Percentiles rank a stretch among this genome's conserved stretches.
phyloP scores from a whole-genome alignment of 2,797 vertebrate species.

The Thunnus albacares region DNA sequence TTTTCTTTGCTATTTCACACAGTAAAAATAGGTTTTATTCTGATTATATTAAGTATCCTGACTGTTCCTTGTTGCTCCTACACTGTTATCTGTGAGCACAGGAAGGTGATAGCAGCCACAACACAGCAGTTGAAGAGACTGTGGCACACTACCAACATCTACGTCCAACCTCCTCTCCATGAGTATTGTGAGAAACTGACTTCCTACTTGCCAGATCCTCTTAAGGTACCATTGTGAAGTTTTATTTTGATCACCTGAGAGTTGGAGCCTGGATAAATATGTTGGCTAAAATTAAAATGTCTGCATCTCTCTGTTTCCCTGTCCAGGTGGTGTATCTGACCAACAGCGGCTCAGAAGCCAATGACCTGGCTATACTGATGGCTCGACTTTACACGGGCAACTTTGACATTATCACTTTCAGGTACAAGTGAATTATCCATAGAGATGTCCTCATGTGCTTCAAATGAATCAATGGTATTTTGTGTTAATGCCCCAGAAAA shows the following conservation, averaged over 20 bases:
- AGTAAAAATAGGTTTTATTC: not conserved
- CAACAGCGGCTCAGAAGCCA: constrained; percentile 97
- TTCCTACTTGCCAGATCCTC: constrained; percentile 90
- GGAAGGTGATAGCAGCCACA: constrained; percentile 89
- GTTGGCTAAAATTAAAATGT: constrained; percentile 5
- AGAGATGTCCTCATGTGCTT: too few relatives aligned
- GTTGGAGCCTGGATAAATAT: not conserved
- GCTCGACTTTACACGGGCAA: constrained; percentile 91
- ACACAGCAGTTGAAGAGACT: constrained; percentile 89
- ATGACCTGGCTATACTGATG: constrained; percentile 94
- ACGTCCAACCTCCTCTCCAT: constrained; percentile 88
- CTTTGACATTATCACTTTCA: constrained; percentile 91
- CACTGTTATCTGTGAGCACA: constrained; percentile 69
- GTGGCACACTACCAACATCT: constrained; percentile 93
- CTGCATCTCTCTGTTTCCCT: constrained; percentile 4
- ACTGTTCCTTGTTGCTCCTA: not conserved
- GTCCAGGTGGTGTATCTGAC: constrained; percentile 92
- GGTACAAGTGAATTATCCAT: constrained; percentile 78
- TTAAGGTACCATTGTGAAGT: constrained; percentile 87
- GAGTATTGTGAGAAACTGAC: constrained; percentile 93
- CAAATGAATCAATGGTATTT: not conserved
- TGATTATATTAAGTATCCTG: not conserved
- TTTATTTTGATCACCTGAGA: not conserved
- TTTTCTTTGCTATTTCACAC: too few relatives aligned
- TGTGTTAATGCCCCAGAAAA: not conserved